phyloP scores from a whole-genome alignment of 2,888 invertebrate species.

The Thecophora atra region DNA sequence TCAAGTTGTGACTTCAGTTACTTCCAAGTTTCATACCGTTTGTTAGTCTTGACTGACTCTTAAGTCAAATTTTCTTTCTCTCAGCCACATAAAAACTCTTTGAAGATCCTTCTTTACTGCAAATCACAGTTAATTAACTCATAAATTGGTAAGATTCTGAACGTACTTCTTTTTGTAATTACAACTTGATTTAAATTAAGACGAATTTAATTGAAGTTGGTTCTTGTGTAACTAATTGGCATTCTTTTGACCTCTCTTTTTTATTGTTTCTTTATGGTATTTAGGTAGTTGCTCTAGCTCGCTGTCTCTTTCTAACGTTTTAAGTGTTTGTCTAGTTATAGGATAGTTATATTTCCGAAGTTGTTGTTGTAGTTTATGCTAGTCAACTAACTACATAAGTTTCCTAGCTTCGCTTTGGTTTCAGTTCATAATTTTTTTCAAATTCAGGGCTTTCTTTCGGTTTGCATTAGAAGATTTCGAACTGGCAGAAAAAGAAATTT shows the following conservation, averaged over 20 bases:
- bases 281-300: not conserved
- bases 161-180: too few species aligned
- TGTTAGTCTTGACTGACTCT: too few species aligned
- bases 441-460: conserved; percentile 25
- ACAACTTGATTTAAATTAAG: too few species aligned
- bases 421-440: conserved; percentile 27
- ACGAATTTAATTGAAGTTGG: too few species aligned
- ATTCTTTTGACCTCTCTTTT: not conserved
- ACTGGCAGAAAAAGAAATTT: conserved; percentile 11
- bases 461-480: conserved; percentile 38
- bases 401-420: not conserved
- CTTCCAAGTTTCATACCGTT: too few species aligned
- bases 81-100: too few species aligned
- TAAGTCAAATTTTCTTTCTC: too few species aligned
- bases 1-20: conserved; percentile 6
- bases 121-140: too few species aligned
- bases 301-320: not conserved
- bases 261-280: not conserved
- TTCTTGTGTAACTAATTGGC: too few species aligned
- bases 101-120: too few species aligned
- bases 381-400: conserved; percentile 9
- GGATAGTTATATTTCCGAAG: not conserved
- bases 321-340: not conserved
- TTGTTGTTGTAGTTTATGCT: not conserved
- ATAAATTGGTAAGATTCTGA: too few species aligned